These are phyloP conservation scores for Drosophila melanogaster DNA, from an alignment of 1,140 invertebrate species.

Conservation along the genomic window DNA sequence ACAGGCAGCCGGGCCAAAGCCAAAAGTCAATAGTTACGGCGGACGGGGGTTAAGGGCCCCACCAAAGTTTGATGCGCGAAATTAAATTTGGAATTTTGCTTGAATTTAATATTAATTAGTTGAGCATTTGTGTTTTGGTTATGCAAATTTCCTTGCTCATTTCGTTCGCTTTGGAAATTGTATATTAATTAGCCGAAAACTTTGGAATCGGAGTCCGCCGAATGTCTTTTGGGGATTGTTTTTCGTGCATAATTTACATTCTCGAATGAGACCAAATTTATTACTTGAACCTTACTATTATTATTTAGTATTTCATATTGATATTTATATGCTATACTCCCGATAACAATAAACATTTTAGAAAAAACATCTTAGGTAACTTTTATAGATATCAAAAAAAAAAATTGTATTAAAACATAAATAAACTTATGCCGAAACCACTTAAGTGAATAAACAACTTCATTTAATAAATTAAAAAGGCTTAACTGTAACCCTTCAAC, in stretches of 20 bases:
- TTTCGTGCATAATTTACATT: background rate
- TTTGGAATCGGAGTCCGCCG: constrained; percentile 7
- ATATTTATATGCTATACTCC: too few species aligned
- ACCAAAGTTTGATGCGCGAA: constrained; percentile 59
- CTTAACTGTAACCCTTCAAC: constrained; percentile 17
- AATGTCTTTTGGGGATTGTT: constrained; percentile 10
- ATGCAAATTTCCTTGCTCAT: constrained; percentile 61
- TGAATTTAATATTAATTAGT: constrained; percentile 81
- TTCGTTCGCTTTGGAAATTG: constrained; percentile 41
- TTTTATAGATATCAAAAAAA: too few species aligned
- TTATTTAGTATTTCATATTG: too few species aligned
- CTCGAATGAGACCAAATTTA: background rate
- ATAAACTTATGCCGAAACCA: background rate
- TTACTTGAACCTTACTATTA: background rate
- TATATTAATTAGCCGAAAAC: constrained; percentile 65
- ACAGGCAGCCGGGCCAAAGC: constrained; percentile 35
- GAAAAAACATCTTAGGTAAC: too few species aligned
- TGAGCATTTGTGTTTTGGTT: constrained; percentile 64
- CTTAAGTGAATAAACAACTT: constrained; percentile 7
- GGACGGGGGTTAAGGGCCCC: constrained; percentile 1
- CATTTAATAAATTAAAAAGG: constrained; percentile 17
- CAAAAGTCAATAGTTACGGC: constrained; percentile 74
- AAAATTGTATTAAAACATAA: background rate
- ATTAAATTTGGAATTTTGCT: constrained; percentile 75
- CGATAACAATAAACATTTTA: too few species aligned